phyloP scores from a whole-genome alignment of 2,797 vertebrate species.

The Sebastes paucispinis region DNA sequence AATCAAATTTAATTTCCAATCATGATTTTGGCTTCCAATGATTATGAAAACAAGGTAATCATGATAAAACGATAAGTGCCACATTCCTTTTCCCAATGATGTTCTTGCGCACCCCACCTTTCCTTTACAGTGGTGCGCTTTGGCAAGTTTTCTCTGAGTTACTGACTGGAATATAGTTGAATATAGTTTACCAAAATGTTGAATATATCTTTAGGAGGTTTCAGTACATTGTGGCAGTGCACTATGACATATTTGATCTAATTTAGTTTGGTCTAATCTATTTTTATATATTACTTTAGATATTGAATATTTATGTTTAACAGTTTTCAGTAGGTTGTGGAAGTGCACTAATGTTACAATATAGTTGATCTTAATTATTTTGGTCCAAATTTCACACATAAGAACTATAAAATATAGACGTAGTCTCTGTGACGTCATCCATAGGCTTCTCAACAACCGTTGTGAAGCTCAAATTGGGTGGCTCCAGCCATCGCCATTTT shows the following conservation, averaged over 20 bases:
- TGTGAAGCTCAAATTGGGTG: no score
- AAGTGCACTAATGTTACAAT: no score
- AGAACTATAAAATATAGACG: accelerated
- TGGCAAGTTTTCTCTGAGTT: accelerated
- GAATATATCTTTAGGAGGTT: background rate
- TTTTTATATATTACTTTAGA: no score
- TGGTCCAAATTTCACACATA: background rate
- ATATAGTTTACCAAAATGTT: background rate
- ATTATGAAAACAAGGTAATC: background rate
- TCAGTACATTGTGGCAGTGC: background rate
- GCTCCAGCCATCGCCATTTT: accelerated
- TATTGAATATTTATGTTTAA: no score
- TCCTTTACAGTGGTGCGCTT: no score
- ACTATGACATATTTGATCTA: background rate
- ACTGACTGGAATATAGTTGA: background rate
- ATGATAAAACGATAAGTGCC: background rate
- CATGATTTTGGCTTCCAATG: background rate
- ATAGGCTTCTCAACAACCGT: no score
- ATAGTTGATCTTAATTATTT: no score
- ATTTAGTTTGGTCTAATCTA: no score
- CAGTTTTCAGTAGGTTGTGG: no score
- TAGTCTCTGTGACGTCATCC: no score
- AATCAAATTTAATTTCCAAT: background rate
- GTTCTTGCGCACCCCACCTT: background rate
- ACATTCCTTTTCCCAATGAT: background rate